These are phyloP conservation scores for Ictalurus furcatus DNA, from an alignment of 2,113 vertebrate species.

Conservation along the genomic window DNA sequence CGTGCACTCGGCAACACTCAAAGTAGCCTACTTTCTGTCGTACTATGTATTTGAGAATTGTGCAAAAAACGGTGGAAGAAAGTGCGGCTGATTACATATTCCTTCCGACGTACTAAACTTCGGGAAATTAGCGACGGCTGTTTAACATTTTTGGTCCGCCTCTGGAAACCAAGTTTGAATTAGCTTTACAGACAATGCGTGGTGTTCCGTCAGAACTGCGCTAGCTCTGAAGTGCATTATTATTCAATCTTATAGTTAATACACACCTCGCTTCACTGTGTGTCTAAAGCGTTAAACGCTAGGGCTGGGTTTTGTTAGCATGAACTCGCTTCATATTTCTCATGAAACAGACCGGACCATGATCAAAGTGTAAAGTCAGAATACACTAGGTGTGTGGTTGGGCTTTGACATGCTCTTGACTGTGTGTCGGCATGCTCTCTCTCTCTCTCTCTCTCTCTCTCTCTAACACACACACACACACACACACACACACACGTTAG, in stretches of 20 bases:
- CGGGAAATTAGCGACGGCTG: background rate
- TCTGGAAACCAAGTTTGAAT: background rate
- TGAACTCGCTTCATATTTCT: background rate
- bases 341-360: background rate
- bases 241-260: background rate
- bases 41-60: background rate
- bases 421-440: slow-evolving; percentile 8
- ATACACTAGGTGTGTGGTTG: background rate
- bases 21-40: background rate
- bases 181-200: background rate
- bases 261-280: background rate
- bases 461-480: background rate
- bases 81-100: background rate
- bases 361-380: background rate
- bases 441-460: too few species aligned
- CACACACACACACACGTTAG: slow-evolving; percentile 28
- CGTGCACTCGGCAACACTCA: too few species aligned
- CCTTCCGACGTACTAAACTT: background rate
- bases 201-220: background rate
- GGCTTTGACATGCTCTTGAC: slow-evolving; percentile 1
- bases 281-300: too few species aligned
- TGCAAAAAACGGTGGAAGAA: background rate
- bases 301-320: slow-evolving; percentile 6
- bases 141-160: background rate
- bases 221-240: background rate